A percentile compares a stretch with the other conserved stretches of the same genome.
These are phyloP conservation scores for Myiotriccus ornatus DNA, from an alignment of 2,797 vertebrate species.

Conservation along the genomic window DNA sequence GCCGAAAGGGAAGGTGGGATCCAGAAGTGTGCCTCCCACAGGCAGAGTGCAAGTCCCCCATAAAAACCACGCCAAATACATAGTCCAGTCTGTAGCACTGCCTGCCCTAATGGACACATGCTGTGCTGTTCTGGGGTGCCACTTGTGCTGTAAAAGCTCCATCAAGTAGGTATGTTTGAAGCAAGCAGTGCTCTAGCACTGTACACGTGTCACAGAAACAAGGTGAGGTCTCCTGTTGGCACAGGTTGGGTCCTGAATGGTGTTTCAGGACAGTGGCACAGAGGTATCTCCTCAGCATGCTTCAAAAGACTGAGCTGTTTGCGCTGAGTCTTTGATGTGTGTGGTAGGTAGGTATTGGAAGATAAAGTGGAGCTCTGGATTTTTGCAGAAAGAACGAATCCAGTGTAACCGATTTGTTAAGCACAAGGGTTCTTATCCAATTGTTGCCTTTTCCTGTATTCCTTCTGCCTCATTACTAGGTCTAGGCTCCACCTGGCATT, in stretches of 20 bases:
- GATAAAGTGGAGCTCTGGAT: neutral
- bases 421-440: too few species aligned
- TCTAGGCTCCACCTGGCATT: neutral
- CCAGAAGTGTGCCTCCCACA: accelerated
- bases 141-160: neutral
- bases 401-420: neutral
- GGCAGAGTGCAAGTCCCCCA: neutral
- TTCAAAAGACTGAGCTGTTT: neutral
- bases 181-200: neutral
- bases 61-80: accelerated
- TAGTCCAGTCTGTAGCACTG: neutral
- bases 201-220: accelerated
- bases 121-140: neutral
- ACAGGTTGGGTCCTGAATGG: neutral
- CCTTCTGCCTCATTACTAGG: neutral
- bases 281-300: accelerated
- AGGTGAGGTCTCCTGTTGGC: neutral
- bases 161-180: accelerated
- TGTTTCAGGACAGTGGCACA: accelerated
- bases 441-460: neutral
- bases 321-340: neutral
- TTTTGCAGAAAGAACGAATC: neutral
- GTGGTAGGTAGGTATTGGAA: neutral
- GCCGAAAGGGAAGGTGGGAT: accelerated
- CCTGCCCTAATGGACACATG: too few species aligned